Evolutionary conservation across 2,113 vertebrate genomes (phyloP), one percentile per base, ranked within the genome.

Genomic region (Pteropus alecto): DNA sequence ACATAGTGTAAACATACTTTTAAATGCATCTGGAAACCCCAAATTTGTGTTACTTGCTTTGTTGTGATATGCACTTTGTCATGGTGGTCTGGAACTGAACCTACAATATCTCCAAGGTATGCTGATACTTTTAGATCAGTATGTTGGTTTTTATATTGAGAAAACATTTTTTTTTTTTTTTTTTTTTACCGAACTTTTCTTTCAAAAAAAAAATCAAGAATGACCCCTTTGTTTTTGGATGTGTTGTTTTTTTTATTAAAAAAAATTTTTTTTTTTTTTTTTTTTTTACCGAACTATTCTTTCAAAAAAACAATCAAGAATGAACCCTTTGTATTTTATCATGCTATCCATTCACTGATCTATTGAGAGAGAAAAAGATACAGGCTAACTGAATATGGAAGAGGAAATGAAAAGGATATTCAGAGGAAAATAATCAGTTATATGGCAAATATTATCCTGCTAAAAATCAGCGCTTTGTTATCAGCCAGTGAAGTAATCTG

Each of bases 401-500:
- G 46, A 93, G 73, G 73, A 97, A 95, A 97, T 95, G 87, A 96
- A 97, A 93, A 87, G 26, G 35, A 30, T 71, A 74, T 71, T 94
- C 78, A 71, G 87, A 95, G 13, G 46, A 93, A 79, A 92, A 78
- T 73, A 54, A 97, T 94, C 46, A 90, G 90, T 93, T 95, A 92
- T 86, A 78, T 71, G 30, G 56, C 24, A 92, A 93, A 82, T 89
- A 68, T n/a, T 87, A 85, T 89, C 60, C 54, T 92, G 35, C 41
- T 78, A 41, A 92, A 97, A 97, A 88, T 97, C 78, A 92, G 91
- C 7, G 22, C 70, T 85, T 81, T 93, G 73, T 24, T 89, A 73
- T 86, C 60, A 92, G 41, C 67, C 63, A 73, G 35, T 16, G 21
- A 87, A 92, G n/a, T 56, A 95, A 83, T 92, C 79, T 73, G 35